Evolutionary conservation across 2,888 invertebrate species (phyloP).

Genomic region (Sesamia inferens): DNA sequence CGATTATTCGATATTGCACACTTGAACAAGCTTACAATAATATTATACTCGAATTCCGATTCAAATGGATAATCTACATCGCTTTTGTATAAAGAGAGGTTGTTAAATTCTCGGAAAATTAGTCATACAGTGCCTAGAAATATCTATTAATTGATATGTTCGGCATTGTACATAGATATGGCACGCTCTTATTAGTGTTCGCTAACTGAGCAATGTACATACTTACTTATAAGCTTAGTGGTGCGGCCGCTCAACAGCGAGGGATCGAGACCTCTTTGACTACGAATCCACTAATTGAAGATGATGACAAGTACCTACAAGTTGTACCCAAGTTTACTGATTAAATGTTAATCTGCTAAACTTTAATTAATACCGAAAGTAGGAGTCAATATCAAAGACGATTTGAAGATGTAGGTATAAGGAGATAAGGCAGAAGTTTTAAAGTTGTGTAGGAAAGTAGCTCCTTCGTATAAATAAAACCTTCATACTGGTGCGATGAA

Average conservation of each 20-base stretch:
- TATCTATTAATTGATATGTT: conserved; percentile 63
- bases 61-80: conserved; percentile 49
- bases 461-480: conserved; percentile 28
- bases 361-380: conserved; percentile 47
- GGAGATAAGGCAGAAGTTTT: neutral
- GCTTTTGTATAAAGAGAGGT: conserved; percentile 45
- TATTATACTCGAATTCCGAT: conserved; percentile 36
- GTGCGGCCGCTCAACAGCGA: conserved; percentile 42
- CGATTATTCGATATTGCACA: conserved; percentile 55
- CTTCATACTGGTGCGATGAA: conserved; percentile 19
- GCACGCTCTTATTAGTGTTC: conserved; percentile 71
- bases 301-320: conserved; percentile 56
- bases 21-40: conserved; percentile 40
- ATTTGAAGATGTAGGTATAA: conserved; percentile 3
- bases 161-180: conserved; percentile 72
- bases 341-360: conserved; percentile 51
- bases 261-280: conserved; percentile 46
- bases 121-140: conserved; percentile 58
- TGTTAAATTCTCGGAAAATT: conserved; percentile 55
- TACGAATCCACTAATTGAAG: conserved; percentile 64
- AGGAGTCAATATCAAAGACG: conserved; percentile 20
- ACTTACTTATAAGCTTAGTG: conserved; percentile 51
- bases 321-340: conserved; percentile 52
- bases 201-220: conserved; percentile 60
- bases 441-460: conserved; percentile 10